Percentiles rank a stretch among this genome's conserved stretches.
These are phyloP conservation scores for Calameuta idolon DNA, from an alignment of 2,888 invertebrate genomes.

Conservation along the genomic window DNA sequence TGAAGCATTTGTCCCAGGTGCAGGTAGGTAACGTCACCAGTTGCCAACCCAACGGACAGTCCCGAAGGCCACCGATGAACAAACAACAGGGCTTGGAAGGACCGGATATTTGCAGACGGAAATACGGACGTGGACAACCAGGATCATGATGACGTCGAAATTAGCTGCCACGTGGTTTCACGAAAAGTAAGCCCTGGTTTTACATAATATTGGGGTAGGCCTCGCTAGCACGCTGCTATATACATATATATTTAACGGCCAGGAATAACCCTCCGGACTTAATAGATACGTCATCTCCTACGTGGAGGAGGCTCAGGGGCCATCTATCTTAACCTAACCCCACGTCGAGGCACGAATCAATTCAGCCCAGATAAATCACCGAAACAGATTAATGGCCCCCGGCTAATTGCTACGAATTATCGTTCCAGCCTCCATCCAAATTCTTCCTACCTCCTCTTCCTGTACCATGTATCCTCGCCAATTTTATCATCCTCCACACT, in stretches of 20 bases:
- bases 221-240: not conserved
- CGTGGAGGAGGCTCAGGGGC: constrained; percentile 6
- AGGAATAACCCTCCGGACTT: constrained; percentile 20
- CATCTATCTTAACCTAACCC: constrained; percentile 45
- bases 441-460: not conserved
- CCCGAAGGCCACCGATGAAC: not conserved
- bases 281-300: constrained; percentile 49
- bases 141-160: not conserved
- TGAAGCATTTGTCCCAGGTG: not conserved
- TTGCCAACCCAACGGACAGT: not conserved
- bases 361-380: constrained; percentile 37
- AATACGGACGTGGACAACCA: not conserved
- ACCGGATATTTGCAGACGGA: not conserved
- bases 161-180: not conserved
- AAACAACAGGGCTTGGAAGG: not conserved
- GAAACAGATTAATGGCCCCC: constrained; percentile 47
- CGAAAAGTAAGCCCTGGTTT: not conserved
- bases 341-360: constrained; percentile 50
- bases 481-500: not conserved
- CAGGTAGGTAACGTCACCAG: not conserved
- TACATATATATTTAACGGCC: not conserved
- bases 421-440: not conserved
- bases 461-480: not conserved
- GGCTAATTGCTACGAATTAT: constrained; percentile 36
- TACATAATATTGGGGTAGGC: not conserved